Evolutionary conservation across 2,113 vertebrate species (phyloP).

Genomic region (Heterotilapia buettikoferi): DNA sequence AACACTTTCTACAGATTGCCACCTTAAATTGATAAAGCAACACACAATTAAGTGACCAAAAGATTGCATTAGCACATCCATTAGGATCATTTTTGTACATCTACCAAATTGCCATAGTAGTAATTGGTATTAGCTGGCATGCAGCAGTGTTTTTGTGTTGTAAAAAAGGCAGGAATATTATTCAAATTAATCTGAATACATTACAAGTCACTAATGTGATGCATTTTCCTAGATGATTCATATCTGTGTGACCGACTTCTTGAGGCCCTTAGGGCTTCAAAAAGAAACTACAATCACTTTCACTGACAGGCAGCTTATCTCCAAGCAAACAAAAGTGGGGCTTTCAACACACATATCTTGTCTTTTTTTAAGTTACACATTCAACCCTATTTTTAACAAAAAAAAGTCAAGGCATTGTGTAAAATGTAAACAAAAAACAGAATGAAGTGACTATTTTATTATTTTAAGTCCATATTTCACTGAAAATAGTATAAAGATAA

Average conservation of each 20-base stretch:
- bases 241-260: conserved; percentile 54
- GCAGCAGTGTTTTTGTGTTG: conserved; percentile 23
- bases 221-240: conserved; percentile 12
- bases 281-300: not conserved
- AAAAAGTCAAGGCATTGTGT: not conserved
- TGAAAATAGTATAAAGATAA: not conserved
- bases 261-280: not conserved
- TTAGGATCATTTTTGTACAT: not conserved
- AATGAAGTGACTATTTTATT: not conserved
- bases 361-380: not conserved
- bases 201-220: conserved; percentile 27
- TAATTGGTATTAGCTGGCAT: conserved; percentile 31
- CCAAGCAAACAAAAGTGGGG: conserved; percentile 15
- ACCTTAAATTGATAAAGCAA: not conserved
- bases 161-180: conserved; percentile 5
- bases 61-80: not conserved
- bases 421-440: not conserved
- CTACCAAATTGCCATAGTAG: not conserved
- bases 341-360: not conserved
- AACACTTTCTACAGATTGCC: not conserved
- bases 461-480: not conserved
- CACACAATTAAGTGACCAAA: not conserved
- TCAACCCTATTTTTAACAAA: not conserved
- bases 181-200: conserved; percentile 58
- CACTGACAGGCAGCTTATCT: conserved; percentile 25